These are phyloP conservation scores for Phyllostomus hastatus DNA, from an alignment of 2,113 vertebrate species.

Conservation along the genomic window DNA sequence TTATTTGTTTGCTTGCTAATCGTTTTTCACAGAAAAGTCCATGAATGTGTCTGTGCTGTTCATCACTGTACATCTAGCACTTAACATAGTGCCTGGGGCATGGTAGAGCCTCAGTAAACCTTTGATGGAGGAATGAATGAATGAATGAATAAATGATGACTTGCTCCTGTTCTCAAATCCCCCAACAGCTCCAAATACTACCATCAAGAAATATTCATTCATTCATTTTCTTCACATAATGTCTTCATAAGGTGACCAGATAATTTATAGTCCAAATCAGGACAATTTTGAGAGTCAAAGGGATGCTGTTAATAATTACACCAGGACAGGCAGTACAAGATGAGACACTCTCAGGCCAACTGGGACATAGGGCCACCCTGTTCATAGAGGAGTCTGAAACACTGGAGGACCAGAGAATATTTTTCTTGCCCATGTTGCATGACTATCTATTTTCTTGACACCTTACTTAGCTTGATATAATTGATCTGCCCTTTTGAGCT, in stretches of 20 bases:
- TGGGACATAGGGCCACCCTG: not conserved
- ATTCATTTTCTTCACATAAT: not conserved
- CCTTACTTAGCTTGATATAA: constrained; percentile 29
- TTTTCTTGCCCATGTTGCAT: not conserved
- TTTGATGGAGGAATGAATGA: not conserved
- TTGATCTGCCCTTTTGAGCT: constrained; percentile 9
- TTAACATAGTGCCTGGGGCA: not conserved
- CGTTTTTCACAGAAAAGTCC: not conserved
- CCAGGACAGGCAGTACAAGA: not conserved
- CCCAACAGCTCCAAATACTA: not conserved
- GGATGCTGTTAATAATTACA: not conserved
- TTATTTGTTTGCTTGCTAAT: not conserved
- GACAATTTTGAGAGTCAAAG: not conserved
- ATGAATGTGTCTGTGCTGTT: not conserved
- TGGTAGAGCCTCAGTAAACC: not conserved
- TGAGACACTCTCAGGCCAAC: not conserved
- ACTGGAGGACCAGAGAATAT: not conserved
- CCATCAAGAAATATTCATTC: not conserved
- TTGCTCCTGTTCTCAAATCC: not conserved
- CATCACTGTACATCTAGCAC: not conserved
- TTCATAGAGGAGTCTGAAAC: not conserved
- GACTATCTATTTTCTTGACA: constrained; percentile 8
- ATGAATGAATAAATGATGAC: not conserved
- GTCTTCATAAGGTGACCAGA: not conserved
- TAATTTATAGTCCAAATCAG: not conserved